phyloP scores from a whole-genome alignment of 2,797 vertebrate species.

The Dendrocincla tyrannina region DNA sequence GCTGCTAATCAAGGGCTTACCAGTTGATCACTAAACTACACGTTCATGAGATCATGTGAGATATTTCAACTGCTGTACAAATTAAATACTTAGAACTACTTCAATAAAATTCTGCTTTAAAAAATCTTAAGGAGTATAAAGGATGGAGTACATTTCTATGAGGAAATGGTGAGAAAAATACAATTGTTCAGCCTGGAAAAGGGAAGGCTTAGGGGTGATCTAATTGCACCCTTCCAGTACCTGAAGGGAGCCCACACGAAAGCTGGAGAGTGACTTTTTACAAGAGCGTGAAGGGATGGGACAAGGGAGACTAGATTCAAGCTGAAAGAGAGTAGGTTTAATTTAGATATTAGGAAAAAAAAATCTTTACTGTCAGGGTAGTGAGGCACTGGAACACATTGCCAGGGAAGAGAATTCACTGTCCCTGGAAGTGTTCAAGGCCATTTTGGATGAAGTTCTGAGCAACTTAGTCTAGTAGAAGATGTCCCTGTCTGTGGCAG shows the following conservation, averaged over 20 bases:
- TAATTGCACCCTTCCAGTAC: not conserved
- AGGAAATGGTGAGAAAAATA: not conserved
- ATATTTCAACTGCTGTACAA: not conserved
- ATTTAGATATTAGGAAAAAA: not conserved
- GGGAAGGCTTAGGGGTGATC: not conserved
- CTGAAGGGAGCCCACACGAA: not conserved
- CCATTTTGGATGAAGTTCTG: not conserved
- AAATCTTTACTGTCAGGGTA: not conserved
- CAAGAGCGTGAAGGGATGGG: not conserved
- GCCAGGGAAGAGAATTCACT: not conserved
- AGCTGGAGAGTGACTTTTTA: not conserved
- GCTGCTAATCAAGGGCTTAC: slow-evolving; percentile 54
- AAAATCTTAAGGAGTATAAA: not conserved
- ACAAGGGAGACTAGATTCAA: too few species aligned
- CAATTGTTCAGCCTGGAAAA: not conserved
- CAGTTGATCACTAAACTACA: slow-evolving; percentile 50
- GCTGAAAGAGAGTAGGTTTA: not conserved
- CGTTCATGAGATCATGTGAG: not conserved
- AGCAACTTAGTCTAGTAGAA: not conserved
- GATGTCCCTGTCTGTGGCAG: not conserved
- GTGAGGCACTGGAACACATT: not conserved
- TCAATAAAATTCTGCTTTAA: not conserved
- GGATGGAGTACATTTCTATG: not conserved
- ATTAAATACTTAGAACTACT: not conserved
- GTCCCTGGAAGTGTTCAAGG: not conserved